Conservation (phyloP, 2,113 vertebrate genomes). For the Rallus limicola region DNA sequence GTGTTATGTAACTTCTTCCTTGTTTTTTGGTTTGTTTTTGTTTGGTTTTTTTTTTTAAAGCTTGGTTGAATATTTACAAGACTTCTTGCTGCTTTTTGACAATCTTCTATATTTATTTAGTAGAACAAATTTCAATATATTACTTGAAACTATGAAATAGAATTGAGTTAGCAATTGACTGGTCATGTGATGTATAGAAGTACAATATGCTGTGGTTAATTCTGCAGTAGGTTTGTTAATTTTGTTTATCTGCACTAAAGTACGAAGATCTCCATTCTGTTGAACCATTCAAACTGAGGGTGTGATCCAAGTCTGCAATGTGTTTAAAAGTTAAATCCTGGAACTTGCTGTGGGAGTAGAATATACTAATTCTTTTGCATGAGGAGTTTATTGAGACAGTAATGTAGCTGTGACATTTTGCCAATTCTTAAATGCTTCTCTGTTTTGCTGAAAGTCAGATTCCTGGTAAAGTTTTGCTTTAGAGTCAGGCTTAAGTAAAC, state of each 20-base stretch:
- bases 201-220: constrained; percentile 75
- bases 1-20: constrained; percentile 65
- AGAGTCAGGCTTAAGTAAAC: constrained; percentile 63
- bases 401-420: constrained; percentile 75
- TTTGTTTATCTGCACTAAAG: constrained; percentile 76
- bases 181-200: constrained; percentile 66
- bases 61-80: constrained; percentile 73
- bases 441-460: constrained; percentile 64
- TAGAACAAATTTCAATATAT: constrained; percentile 71
- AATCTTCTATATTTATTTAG: constrained; percentile 90
- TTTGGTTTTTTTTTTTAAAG: constrained; percentile 34
- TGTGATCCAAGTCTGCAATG: constrained; percentile 58
- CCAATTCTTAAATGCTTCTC: constrained; percentile 75
- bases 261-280: constrained; percentile 71
- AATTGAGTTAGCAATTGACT: constrained; percentile 71
- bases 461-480: constrained; percentile 58
- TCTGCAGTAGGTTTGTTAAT: constrained; percentile 73
- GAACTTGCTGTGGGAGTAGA: constrained; percentile 71
- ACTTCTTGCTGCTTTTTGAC: constrained; percentile 90
- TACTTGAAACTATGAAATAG: constrained; percentile 80
- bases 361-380: constrained; percentile 76
- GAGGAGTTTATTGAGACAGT: constrained; percentile 76
- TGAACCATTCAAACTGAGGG: constrained; percentile 66
- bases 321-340: constrained; percentile 74
- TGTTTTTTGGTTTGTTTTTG: background rate